Evolutionary conservation across 2,888 invertebrate species (phyloP).

Genomic region (Nebria salina): DNA sequence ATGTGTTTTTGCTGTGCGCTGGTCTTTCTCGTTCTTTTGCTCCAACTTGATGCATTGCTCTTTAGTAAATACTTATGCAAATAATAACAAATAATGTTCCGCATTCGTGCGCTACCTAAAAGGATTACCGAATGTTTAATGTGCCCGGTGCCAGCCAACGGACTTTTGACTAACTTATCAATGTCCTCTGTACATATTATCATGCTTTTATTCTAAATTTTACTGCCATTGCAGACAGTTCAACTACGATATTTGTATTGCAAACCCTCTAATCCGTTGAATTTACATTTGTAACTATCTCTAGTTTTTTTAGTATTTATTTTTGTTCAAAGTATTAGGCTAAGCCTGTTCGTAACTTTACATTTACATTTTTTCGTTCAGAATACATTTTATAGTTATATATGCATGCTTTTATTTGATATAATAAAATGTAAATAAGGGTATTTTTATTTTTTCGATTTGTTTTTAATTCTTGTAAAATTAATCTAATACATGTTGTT

Average conservation of each 20-base stretch:
- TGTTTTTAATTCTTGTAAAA: too few species aligned
- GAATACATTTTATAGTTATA: too few species aligned
- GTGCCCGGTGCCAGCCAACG: neutral
- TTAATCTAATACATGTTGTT: too few species aligned
- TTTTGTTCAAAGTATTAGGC: neutral
- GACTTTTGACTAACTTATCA: neutral
- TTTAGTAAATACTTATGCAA: conserved; percentile 41
- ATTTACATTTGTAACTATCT: neutral
- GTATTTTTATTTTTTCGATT: too few species aligned
- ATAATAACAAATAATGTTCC: conserved; percentile 26
- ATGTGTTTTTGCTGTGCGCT: conserved; percentile 19
- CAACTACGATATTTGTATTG: neutral
- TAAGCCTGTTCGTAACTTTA: neutral
- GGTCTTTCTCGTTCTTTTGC: neutral
- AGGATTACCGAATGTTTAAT: neutral
- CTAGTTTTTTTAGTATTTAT: neutral
- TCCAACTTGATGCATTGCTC: conserved; percentile 28
- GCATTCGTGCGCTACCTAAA: neutral
- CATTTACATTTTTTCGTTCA: too few species aligned
- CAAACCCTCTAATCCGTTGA: neutral
- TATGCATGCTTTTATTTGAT: too few species aligned
- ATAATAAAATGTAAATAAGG: too few species aligned
- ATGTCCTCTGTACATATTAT: neutral
- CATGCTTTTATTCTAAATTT: neutral
- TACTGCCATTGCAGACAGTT: neutral